These are phyloP conservation scores for Conus ventricosus DNA, from an alignment of 1,140 invertebrate genomes.

Conservation along the genomic window DNA sequence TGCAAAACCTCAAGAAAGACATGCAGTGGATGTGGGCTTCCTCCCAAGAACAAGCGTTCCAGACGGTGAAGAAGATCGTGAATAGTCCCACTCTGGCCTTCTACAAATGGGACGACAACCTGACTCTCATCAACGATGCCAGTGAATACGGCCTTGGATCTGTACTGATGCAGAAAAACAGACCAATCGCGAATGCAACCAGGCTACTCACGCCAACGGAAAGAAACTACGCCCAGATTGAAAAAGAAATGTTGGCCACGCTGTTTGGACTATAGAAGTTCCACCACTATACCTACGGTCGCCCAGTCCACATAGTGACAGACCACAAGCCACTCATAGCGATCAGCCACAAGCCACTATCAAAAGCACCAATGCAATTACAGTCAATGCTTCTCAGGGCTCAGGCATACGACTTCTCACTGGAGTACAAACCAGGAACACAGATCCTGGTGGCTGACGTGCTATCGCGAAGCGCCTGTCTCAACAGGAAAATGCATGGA, in stretches of 20 bases:
- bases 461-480: background rate
- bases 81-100: conserved; percentile 32
- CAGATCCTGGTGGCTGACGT: conserved; percentile 25
- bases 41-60: conserved; percentile 39
- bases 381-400: conserved; percentile 34
- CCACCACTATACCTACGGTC: conserved; percentile 76
- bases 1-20: conserved; percentile 33
- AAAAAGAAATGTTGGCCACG: conserved; percentile 57
- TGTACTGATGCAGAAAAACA: conserved; percentile 73
- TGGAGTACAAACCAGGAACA: background rate
- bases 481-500: background rate
- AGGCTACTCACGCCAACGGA: conserved; percentile 66
- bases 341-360: conserved; percentile 43
- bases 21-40: conserved; percentile 39
- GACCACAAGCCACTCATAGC: conserved; percentile 71
- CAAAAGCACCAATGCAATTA: conserved; percentile 36
- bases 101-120: conserved; percentile 26
- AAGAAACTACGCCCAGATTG: conserved; percentile 73
- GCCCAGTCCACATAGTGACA: conserved; percentile 55
- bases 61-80: conserved; percentile 47
- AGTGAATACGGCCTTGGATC: conserved; percentile 68
- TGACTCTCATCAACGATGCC: conserved; percentile 43
- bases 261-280: conserved; percentile 76
- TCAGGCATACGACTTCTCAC: too few relatives aligned
- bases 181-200: conserved; percentile 70